Base-by-base conservation (phyloP, 64 coral and sea anemone species). In the Platygyra sinensis region DNA sequence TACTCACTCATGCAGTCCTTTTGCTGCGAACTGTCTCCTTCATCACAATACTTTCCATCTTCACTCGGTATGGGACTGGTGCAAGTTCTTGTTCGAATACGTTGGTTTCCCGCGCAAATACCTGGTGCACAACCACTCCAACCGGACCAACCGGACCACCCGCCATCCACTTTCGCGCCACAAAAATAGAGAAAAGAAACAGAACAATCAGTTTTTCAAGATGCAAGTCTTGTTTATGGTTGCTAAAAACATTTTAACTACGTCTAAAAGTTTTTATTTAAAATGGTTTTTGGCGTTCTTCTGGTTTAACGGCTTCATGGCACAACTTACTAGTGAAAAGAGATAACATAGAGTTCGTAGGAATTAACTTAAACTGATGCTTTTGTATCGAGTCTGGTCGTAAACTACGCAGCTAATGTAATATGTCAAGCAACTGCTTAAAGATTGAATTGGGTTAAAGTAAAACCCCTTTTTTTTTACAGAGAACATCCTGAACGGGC, bases 101-200 rank as follows among this genome's bases (percentile, higher is more conserved):
- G 86, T 30, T 95, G 96, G 80, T 98, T 94, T 83, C 96, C 96
- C 75, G 94, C 90, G 86, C 96, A 99, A 72, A 93, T 88, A 27
- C 96, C 96, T 65, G 96, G 88, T 22, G 96, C 96, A 61, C 96
- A 99, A 16, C 96, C 96, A 74, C 96, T 99, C 94, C 94, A 99
- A 8, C 27, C 67, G 30, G 96, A 99, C 96, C 96, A 99, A 1
- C 42, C 88, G 14, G 96, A 88, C 96, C 96, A 99, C 25, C 79
- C 77, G 11, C 96, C 96, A 65, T 90, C 84, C 24, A 94, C 95
- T 96, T 84, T 84, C 61, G 62, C 19, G 62, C 63, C 63, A 46
- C 42, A 67, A 67, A 25, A 67, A 67, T 3, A 67, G 7, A 19
- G 24, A 67, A 8, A 67, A 22, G 1, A 36, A 67, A 67, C 1